Conservation (phyloP, 2,113 vertebrate species). For the Sylvia atricapilla region DNA sequence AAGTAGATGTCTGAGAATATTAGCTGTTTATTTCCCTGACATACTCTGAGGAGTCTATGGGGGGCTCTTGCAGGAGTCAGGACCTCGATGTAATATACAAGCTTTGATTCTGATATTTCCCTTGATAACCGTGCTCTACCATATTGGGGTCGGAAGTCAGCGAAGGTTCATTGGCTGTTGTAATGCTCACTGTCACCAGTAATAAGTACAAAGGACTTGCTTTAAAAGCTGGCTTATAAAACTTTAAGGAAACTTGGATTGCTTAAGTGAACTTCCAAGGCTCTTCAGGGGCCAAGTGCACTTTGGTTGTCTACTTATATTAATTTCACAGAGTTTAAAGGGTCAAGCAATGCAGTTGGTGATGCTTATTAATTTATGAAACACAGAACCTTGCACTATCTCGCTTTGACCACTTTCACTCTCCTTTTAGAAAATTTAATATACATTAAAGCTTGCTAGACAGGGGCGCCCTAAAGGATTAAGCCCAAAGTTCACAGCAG, state of each 20-base stretch:
- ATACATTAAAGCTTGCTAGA: constrained; percentile 70
- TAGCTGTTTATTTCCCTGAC: constrained; percentile 74
- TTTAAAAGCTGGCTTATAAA: constrained; percentile 93
- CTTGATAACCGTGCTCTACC: constrained; percentile 73
- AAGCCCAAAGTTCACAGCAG: constrained; percentile 67
- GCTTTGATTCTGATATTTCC: constrained; percentile 81
- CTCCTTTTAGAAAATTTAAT: constrained; percentile 71
- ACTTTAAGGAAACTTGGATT: constrained; percentile 90
- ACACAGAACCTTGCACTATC: constrained; percentile 79
- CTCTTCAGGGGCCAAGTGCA: constrained; percentile 76
- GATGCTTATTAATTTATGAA: constrained; percentile 93
- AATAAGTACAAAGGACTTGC: constrained; percentile 84
- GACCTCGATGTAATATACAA: constrained; percentile 79
- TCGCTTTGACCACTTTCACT: constrained; percentile 59
- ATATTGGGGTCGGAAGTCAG: constrained; percentile 81
- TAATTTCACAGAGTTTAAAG: constrained; percentile 97
- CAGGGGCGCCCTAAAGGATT: constrained; percentile 67
- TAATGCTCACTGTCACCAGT: constrained; percentile 82
- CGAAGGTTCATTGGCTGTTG: constrained; percentile 81
- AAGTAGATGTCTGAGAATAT: constrained; percentile 61
- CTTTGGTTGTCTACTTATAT: constrained; percentile 94
- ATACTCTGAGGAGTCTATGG: constrained; percentile 69
- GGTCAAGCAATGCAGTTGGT: constrained; percentile 91
- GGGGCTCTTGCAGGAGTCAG: constrained; percentile 77
- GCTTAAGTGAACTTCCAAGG: constrained; percentile 88